phyloP scores from a whole-genome alignment of 2,888 invertebrate genomes.

The Rapana venosa region DNA sequence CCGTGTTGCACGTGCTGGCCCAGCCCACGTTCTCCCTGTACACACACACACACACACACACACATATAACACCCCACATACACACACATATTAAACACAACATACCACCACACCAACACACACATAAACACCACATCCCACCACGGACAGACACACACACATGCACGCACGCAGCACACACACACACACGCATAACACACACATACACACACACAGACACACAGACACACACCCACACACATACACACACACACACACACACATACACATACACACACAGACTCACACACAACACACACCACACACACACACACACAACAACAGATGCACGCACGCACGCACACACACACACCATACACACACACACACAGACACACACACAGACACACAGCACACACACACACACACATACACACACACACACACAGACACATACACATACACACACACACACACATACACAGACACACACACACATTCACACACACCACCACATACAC shows the following conservation, averaged over 20 bases:
- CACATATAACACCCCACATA: not conserved
- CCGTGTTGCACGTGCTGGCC: slow-evolving; percentile 98
- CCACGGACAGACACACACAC: not conserved
- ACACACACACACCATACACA: too few species aligned
- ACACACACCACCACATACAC: too few species aligned
- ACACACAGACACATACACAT: too few species aligned
- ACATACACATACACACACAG: not conserved
- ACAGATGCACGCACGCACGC: not conserved
- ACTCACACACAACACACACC: too few species aligned
- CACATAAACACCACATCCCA: not conserved
- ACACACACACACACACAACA: not conserved
- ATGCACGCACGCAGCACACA: not conserved
- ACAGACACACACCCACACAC: not conserved
- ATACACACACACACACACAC: not conserved
- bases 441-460: too few species aligned
- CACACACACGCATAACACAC: not conserved
- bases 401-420: too few species aligned
- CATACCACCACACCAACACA: not conserved
- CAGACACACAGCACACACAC: not conserved
- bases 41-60: slow-evolving; percentile 53
- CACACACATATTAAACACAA: not conserved
- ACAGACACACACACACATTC: too few species aligned
- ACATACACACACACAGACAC: not conserved
- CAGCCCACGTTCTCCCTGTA: slow-evolving; percentile 94
- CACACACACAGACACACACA: too few species aligned